Evolutionary conservation across 2,113 vertebrate species (phyloP).

Genomic region (Podarcis muralis): DNA sequence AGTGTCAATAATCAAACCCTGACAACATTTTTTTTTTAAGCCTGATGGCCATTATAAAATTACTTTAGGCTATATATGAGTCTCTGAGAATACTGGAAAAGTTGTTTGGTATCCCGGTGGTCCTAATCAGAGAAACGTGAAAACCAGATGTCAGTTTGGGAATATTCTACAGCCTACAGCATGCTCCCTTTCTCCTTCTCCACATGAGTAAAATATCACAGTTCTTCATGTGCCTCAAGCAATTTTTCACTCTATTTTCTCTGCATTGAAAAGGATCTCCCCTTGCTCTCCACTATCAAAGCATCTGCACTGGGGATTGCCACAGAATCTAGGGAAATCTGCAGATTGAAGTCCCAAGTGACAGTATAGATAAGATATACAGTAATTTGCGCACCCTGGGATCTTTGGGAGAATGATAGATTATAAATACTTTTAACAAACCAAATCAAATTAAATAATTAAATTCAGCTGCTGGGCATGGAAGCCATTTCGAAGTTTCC

Average conservation of each 20-base stretch:
- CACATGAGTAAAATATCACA: background rate
- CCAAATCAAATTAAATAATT: background rate
- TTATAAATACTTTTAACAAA: too few species aligned
- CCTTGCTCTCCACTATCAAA: background rate
- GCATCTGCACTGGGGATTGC: background rate
- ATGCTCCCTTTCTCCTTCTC: background rate
- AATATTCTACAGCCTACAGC: background rate
- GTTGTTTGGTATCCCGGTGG: background rate
- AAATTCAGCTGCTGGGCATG: background rate
- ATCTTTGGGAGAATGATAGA: too few species aligned
- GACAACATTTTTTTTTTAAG: background rate
- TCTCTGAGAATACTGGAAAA: background rate
- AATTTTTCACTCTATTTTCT: background rate
- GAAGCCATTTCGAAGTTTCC: background rate
- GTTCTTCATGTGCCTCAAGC: background rate
- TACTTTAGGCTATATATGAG: background rate
- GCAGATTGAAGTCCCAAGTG: background rate
- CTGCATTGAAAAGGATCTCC: background rate
- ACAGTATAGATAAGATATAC: background rate
- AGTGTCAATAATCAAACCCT: background rate
- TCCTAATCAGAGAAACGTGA: background rate
- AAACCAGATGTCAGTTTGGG: background rate
- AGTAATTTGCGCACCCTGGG: too few species aligned
- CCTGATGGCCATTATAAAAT: background rate
- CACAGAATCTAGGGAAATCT: background rate